Evolutionary conservation across 2,888 invertebrate genomes (phyloP), one percentile per base, ranked within the genome.

Genomic region (Ashinkailepas kermadecensis): DNA sequence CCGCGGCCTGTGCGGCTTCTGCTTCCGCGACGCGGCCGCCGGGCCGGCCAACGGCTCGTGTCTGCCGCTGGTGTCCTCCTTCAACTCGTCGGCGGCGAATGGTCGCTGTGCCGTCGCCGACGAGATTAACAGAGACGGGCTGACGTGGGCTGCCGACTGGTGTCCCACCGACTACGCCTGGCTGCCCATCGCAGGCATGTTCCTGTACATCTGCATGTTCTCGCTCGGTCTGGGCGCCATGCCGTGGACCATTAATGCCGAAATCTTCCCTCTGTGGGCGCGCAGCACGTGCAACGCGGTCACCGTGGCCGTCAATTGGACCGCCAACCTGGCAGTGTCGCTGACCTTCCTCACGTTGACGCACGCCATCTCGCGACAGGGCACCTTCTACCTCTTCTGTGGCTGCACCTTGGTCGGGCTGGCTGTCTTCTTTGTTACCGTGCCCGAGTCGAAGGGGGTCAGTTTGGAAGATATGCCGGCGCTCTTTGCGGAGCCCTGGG

Each of bases 201-300:
- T 86, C 13, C 81, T 89, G 15, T 89, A 89, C 84, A 86, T 89
- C n/a, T 86, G 88, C 84, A 88, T 86, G 84, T 89, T 89, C 86
- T 88, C 89, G 25, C 89, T 89, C 83, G 90, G 90, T 64, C 88
- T 89, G 86, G 90, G 89, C 11, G 89, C 89, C 6, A 89, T 90
- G 88, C 89, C 90, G 2, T 90, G 90, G 90, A 89, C 89, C 12
- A 87, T 90, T 81, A 90, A 90, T 85, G 88, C 89, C 8, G 90
- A 90, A 85, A 89, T 90, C 81, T 90, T 89, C 84, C 90, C 90
- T 0, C 85, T 88, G 64, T 90, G 90, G 90, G 89, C 90, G 3
- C 86, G 90, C 39, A 87, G 89, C 78, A 88, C 89, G 0, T 89
- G 89, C 79, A 88, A 85, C 81, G 87, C 88, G 65, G 84, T 88